Evolutionary conservation across 2,888 invertebrate genomes (phyloP).

Genomic region (Agrotis segetum): DNA sequence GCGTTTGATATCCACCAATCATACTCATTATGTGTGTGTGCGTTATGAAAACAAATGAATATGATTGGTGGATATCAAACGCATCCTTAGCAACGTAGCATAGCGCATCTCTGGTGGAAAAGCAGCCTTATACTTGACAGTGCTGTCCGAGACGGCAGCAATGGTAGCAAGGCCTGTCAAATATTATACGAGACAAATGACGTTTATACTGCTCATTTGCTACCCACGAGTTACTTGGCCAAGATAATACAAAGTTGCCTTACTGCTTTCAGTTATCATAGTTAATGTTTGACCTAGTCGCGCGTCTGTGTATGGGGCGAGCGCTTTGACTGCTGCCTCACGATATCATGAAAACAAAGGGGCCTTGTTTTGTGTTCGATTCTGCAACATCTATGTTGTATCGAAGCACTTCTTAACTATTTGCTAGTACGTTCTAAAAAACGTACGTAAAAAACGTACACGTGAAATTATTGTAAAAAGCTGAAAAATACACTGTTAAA

Average conservation of each 20-base stretch:
- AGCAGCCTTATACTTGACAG: constrained; percentile 36
- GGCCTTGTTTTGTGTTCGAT: constrained; percentile 27
- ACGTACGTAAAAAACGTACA: too few species aligned
- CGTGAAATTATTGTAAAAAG: neutral
- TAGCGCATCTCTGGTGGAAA: too few species aligned
- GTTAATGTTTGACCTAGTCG: constrained; percentile 76
- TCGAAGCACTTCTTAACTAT: constrained; percentile 7
- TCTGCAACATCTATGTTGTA: constrained; percentile 10
- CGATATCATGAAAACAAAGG: constrained; percentile 55
- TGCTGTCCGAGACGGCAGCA: constrained; percentile 20
- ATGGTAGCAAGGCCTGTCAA: constrained; percentile 6
- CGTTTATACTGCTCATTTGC: constrained; percentile 51
- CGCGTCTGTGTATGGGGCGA: constrained; percentile 42
- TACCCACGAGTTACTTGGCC: constrained; percentile 55
- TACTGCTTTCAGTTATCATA: constrained; percentile 66
- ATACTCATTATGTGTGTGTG: too few species aligned
- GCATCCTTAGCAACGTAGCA: too few species aligned
- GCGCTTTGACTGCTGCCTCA: constrained; percentile 49
- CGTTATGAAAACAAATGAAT: too few species aligned
- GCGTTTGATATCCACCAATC: too few species aligned
- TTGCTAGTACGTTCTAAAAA: neutral
- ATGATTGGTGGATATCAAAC: too few species aligned
- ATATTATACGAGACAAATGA: constrained; percentile 31
- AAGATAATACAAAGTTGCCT: constrained; percentile 70
- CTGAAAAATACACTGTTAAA: neutral